Conservation (phyloP, 2,888 invertebrate genomes). For the Tetramorium bicarinatum region DNA sequence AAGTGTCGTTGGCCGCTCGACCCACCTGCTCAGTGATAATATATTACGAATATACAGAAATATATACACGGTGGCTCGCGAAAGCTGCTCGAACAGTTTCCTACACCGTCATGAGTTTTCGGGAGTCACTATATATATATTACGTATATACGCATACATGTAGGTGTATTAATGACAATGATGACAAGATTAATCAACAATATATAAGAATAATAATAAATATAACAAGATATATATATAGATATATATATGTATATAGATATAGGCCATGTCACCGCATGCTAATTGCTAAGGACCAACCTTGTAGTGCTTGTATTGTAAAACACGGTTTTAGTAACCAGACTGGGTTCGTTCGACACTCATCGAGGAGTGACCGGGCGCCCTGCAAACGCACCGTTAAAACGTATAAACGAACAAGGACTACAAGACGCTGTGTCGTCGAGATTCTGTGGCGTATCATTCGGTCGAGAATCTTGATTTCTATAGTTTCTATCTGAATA, state of each 20-base stretch:
- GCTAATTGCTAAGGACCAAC: slow-evolving; percentile 87
- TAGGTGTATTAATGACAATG: slow-evolving; percentile 72
- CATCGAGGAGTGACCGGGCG: slow-evolving; percentile 85
- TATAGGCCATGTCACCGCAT: slow-evolving; percentile 86
- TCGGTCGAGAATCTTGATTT: slow-evolving; percentile 78
- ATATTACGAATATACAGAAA: slow-evolving; percentile 77
- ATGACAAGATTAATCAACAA: slow-evolving; percentile 72
- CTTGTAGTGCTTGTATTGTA: slow-evolving; percentile 85
- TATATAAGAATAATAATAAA: slow-evolving; percentile 72
- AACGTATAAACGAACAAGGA: slow-evolving; percentile 80
- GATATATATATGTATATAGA: slow-evolving; percentile 74
- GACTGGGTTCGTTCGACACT: slow-evolving; percentile 86
- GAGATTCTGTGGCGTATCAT: slow-evolving; percentile 74
- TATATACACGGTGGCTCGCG: slow-evolving; percentile 51
- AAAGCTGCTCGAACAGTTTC: slow-evolving; percentile 12
- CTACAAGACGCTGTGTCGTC: slow-evolving; percentile 74
- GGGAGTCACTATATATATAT: slow-evolving; percentile 40
- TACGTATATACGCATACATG: slow-evolving; percentile 55
- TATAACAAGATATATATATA: slow-evolving; percentile 71
- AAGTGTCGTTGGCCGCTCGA: slow-evolving; percentile 79
- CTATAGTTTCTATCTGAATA: slow-evolving; percentile 63
- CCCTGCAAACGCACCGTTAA: slow-evolving; percentile 86
- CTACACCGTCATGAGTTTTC: slow-evolving; percentile 8
- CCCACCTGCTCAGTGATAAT: slow-evolving; percentile 79
- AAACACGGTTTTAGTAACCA: slow-evolving; percentile 86